These are phyloP conservation scores for Xestia ashworthii DNA, from an alignment of 2,888 invertebrate genomes.

Conservation along the genomic window DNA sequence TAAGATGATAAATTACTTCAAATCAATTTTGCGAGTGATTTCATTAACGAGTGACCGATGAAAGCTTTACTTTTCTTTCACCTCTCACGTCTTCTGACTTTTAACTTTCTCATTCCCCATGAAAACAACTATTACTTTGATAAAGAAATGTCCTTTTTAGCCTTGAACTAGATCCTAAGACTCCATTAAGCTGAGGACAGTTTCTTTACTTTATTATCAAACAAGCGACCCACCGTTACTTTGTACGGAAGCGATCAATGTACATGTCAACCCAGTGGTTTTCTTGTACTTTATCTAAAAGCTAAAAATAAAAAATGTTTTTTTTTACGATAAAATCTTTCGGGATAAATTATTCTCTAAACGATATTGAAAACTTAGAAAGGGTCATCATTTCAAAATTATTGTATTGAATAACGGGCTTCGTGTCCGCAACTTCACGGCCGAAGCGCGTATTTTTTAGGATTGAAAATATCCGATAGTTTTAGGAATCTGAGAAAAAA, in stretches of 20 bases:
- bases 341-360: background rate
- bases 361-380: background rate
- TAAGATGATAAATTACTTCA: background rate
- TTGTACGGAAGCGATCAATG: background rate
- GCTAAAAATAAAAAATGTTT: background rate
- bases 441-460: background rate
- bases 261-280: background rate
- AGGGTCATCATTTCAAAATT: background rate
- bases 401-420: no score
- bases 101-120: conserved; percentile 1
- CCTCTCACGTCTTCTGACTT: conserved; percentile 4
- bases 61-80: conserved; percentile 23
- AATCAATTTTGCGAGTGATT: conserved; percentile 26
- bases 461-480: background rate
- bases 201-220: conserved; percentile 6
- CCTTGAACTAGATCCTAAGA: conserved; percentile 1
- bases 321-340: background rate
- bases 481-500: background rate
- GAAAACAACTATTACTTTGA: conserved; percentile 24
- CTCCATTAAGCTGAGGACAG: background rate
- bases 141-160: background rate
- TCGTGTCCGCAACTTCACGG: no score
- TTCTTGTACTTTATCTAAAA: background rate
- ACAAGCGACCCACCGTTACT: background rate
- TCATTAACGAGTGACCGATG: conserved; percentile 13